Percentiles rank a stretch among this genome's conserved stretches.
These are phyloP conservation scores for Dasyprocta punctata DNA, from an alignment of 2,113 vertebrate genomes.

Conservation along the genomic window DNA sequence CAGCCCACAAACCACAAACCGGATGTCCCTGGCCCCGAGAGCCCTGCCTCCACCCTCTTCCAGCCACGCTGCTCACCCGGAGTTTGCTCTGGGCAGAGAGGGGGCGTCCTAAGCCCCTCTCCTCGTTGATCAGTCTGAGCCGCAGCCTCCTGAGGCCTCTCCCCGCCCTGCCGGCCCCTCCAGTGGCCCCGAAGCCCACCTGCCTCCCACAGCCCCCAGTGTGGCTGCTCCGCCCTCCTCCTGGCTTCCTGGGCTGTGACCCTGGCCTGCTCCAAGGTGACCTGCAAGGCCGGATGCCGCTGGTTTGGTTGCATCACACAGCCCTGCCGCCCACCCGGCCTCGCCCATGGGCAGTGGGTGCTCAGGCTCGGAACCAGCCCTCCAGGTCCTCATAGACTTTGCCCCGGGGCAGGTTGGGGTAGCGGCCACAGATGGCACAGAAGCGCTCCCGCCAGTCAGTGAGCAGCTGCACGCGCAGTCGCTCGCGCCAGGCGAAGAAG, in stretches of 20 bases:
- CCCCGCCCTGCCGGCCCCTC: not conserved
- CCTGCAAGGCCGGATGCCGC: not conserved
- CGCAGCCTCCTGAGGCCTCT: not conserved
- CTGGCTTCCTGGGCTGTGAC: not conserved
- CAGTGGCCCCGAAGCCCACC: not conserved
- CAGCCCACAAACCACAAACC: not conserved
- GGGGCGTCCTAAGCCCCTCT: not conserved
- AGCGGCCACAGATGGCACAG: slow-evolving; percentile 89
- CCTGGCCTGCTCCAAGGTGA: not conserved
- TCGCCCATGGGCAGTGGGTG: rapidly evolving
- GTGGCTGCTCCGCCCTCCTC: no score
- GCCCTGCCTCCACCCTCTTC: not conserved
- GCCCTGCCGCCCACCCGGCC: not conserved
- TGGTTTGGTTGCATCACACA: not conserved
- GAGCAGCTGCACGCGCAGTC: slow-evolving; percentile 85
- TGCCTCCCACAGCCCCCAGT: not conserved
- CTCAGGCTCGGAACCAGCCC: slow-evolving; percentile 84
- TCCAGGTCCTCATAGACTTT: slow-evolving; percentile 87
- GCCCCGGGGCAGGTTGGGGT: slow-evolving; percentile 79
- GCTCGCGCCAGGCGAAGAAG: slow-evolving; percentile 90
- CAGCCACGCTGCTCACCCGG: no score
- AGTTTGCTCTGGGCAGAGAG: not conserved
- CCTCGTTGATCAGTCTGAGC: no score
- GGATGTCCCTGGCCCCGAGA: rapidly evolving
- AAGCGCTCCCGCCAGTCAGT: slow-evolving; percentile 91